Evolutionary conservation across 2,113 vertebrate species (phyloP).

Genomic region (Dicaeum eximium): DNA sequence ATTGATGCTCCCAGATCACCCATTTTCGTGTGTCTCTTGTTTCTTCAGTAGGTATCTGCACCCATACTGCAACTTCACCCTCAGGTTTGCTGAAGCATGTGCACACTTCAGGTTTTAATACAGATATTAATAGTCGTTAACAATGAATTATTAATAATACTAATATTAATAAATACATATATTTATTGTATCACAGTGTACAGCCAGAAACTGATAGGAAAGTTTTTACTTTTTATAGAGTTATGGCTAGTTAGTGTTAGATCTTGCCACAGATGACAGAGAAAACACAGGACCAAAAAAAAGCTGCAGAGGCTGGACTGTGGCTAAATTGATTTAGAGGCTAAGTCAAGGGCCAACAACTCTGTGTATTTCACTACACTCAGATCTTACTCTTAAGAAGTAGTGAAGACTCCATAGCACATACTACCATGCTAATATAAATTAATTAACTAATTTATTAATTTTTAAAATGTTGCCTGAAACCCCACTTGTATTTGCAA

Average conservation of each 20-base stretch:
- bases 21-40: neutral
- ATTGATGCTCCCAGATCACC: neutral
- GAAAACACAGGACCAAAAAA: neutral
- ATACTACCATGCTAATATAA: neutral
- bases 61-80: neutral
- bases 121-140: neutral
- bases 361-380: neutral
- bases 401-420: neutral
- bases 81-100: neutral
- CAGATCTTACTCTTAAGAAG: neutral
- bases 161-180: neutral
- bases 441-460: neutral
- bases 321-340: neutral
- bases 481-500: neutral
- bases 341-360: neutral
- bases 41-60: slow-evolving; percentile 7
- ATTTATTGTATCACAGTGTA: neutral
- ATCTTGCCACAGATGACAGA: neutral
- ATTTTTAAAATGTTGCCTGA: neutral
- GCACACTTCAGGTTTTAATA: neutral
- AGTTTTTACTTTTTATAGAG: neutral
- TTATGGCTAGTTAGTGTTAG: neutral
- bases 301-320: neutral
- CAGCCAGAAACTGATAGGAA: neutral
- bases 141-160: neutral